phyloP scores from a whole-genome alignment of 2,888 invertebrate species.

The Toxonevra muliebris region DNA sequence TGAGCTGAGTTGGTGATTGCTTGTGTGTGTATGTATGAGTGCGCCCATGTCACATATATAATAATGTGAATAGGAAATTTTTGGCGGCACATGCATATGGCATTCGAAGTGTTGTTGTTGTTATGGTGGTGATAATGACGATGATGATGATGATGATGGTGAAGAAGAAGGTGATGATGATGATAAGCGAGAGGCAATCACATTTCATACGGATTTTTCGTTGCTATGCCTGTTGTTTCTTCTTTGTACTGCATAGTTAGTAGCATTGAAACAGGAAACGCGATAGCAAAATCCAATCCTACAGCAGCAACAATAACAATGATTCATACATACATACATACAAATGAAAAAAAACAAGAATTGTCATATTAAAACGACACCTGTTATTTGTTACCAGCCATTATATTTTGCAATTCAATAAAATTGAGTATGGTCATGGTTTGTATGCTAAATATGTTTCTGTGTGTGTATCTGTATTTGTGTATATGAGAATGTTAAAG shows the following conservation, averaged over 20 bases:
- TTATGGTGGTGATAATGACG: neutral
- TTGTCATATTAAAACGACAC: constrained; percentile 7
- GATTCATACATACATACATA: too few relatives aligned
- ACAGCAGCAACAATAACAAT: neutral
- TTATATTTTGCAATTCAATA: neutral
- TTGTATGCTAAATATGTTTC: neutral
- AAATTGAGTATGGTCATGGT: constrained; percentile 2
- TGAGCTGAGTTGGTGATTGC: neutral
- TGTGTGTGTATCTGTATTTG: neutral
- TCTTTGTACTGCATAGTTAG: too few relatives aligned
- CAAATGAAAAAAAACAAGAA: neutral
- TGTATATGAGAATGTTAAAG: neutral
- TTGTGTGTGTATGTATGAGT: neutral
- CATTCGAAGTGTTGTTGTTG: neutral
- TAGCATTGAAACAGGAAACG: neutral
- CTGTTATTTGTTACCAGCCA: neutral
- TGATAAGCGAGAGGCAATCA: too few relatives aligned
- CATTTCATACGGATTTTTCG: too few relatives aligned
- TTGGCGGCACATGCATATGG: neutral
- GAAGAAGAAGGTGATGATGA: too few relatives aligned
- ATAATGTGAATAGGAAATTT: too few relatives aligned
- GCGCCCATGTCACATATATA: too few relatives aligned
- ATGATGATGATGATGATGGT: neutral
- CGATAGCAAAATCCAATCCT: neutral
- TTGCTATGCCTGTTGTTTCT: too few relatives aligned